Evolutionary conservation across 2,113 vertebrate genomes (phyloP).

Genomic region (Mobula hypostoma): DNA sequence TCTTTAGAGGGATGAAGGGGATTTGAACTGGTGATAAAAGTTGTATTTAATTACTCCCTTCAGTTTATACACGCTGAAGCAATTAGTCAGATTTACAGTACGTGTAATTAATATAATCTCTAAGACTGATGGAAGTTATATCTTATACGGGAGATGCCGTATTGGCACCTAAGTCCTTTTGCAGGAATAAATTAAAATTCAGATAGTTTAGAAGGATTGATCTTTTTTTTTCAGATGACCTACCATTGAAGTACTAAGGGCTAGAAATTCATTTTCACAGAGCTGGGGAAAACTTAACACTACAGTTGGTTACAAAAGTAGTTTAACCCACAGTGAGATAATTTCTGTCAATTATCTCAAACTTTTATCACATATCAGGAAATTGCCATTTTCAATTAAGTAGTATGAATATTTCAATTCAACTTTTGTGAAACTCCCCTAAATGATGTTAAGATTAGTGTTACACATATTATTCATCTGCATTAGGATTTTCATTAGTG

Average conservation of each 20-base stretch:
- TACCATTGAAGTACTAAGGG: background rate
- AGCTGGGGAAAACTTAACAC: too few relatives aligned
- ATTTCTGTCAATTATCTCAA: too few relatives aligned
- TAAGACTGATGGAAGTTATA: background rate
- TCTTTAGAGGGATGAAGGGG: background rate
- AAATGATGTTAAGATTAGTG: too few relatives aligned
- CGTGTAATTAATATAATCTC: background rate
- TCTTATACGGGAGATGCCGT: background rate
- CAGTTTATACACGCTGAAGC: background rate
- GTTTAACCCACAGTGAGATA: background rate
- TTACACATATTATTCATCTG: too few relatives aligned
- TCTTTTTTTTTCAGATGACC: background rate
- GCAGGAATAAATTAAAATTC: background rate
- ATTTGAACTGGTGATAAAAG: slow-evolving; percentile 2
- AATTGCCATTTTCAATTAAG: too few relatives aligned
- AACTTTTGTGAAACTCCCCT: too few relatives aligned
- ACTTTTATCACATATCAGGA: too few relatives aligned
- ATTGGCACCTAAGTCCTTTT: background rate
- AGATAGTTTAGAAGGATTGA: background rate
- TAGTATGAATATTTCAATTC: too few relatives aligned
- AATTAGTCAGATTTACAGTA: background rate
- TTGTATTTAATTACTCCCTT: background rate
- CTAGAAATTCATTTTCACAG: too few relatives aligned
- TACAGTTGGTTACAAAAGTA: too few relatives aligned
- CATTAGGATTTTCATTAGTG: too few relatives aligned